A percentile compares a stretch with the other conserved stretches of the same genome.
Evolutionary conservation across 2,797 vertebrate species (phyloP).

Genomic region (Gadopsis bispinosus): DNA sequence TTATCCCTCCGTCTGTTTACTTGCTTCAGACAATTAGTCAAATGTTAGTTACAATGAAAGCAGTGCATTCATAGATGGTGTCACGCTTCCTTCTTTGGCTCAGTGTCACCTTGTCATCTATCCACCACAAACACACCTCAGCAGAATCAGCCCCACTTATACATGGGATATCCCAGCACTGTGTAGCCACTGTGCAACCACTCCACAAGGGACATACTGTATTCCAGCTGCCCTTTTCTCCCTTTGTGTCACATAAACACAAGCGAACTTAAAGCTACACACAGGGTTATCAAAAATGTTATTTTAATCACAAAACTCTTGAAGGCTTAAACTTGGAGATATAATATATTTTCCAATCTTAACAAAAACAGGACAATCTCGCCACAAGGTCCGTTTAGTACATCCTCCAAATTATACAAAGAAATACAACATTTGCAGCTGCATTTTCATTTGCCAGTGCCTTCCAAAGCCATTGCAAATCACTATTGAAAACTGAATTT

Average conservation of each 20-base stretch:
- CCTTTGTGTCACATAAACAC: slow-evolving; percentile 12
- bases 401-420: neutral
- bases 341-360: neutral
- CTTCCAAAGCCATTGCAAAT: neutral
- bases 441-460: neutral
- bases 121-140: slow-evolving; percentile 30
- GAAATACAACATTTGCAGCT: neutral
- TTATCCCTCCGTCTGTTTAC: slow-evolving; percentile 59
- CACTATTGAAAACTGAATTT: no score
- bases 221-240: slow-evolving; percentile 33
- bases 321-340: neutral
- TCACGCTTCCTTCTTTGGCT: slow-evolving; percentile 47
- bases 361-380: neutral
- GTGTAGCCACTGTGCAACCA: slow-evolving; percentile 3
- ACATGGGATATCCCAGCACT: slow-evolving; percentile 40
- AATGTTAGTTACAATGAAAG: slow-evolving; percentile 62
- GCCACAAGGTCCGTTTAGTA: neutral
- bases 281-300: neutral
- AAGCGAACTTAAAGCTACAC: neutral
- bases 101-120: slow-evolving; percentile 43
- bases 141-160: slow-evolving; percentile 31
- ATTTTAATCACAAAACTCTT: neutral
- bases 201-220: slow-evolving; percentile 33
- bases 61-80: slow-evolving; percentile 52
- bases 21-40: slow-evolving; percentile 55